phyloP scores from a whole-genome alignment of 1,140 invertebrate genomes.

The Oppia nitens region DNA sequence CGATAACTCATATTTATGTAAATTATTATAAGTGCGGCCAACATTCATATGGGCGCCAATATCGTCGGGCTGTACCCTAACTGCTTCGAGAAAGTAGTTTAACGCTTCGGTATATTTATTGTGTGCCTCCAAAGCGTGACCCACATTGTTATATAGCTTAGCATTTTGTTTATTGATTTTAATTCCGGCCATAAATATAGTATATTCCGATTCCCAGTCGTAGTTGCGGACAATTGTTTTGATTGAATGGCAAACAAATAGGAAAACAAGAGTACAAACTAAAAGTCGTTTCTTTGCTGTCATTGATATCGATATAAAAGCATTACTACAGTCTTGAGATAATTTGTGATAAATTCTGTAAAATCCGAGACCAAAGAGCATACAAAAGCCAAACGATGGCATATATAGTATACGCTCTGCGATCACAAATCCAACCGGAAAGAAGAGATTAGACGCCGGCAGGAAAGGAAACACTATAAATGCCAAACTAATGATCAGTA shows the following conservation, averaged over 20 bases:
- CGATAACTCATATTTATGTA: constrained; percentile 76
- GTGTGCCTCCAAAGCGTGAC: constrained; percentile 79
- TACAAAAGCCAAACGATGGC: constrained; percentile 65
- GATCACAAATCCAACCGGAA: constrained; percentile 74
- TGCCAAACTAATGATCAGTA: constrained; percentile 40
- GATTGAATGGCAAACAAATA: not conserved
- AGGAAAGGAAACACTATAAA: constrained; percentile 69
- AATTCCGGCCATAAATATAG: constrained; percentile 78
- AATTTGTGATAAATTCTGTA: constrained; percentile 30
- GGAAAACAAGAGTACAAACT: not conserved
- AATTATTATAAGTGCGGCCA: constrained; percentile 78
- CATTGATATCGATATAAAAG: not conserved
- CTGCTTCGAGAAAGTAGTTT: constrained; percentile 78
- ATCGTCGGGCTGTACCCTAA: constrained; percentile 85
- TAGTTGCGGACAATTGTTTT: constrained; percentile 10
- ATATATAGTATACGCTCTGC: constrained; percentile 72
- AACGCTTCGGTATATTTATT: constrained; percentile 67
- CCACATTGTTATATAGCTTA: constrained; percentile 93
- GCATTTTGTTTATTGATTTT: constrained; percentile 76
- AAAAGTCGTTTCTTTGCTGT: not conserved
- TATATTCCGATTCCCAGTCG: constrained; percentile 57
- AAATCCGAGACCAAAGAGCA: constrained; percentile 52
- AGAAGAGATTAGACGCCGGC: constrained; percentile 71
- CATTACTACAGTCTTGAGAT: not conserved
- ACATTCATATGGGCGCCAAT: constrained; percentile 95